Conservation (phyloP, 2,797 vertebrate genomes). For the Tamandua tetradactyla region DNA sequence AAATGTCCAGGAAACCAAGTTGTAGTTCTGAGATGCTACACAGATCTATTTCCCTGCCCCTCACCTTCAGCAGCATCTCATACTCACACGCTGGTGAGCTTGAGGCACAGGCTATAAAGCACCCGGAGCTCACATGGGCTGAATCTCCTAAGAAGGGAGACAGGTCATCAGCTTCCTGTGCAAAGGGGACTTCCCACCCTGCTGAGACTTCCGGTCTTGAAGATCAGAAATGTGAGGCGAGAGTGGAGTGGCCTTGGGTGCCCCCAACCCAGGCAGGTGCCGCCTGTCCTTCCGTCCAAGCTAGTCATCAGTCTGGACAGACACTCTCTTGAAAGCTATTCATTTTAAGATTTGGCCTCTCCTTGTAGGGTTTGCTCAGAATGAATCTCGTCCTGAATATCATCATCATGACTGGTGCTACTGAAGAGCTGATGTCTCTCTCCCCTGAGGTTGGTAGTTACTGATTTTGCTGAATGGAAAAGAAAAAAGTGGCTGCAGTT, state of each 20-base stretch:
- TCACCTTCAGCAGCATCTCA: neutral
- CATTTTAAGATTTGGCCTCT: neutral
- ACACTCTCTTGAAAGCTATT: neutral
- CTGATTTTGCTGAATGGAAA: neutral
- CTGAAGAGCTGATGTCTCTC: neutral
- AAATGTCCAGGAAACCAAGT: slow-evolving; percentile 1
- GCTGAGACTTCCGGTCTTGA: neutral
- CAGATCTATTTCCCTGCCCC: neutral
- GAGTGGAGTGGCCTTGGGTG: rapidly evolving
- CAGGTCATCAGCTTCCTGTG: neutral
- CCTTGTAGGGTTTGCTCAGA: neutral
- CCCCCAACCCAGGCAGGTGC: neutral
- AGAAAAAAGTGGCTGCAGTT: neutral
- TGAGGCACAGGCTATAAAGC: neutral
- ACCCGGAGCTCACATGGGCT: neutral
- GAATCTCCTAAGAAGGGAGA: neutral
- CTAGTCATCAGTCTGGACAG: neutral
- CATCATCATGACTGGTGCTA: neutral
- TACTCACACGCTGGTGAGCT: neutral
- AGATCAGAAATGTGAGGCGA: neutral
- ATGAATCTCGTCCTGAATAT: neutral
- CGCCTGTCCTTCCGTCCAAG: neutral
- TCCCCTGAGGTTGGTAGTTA: neutral
- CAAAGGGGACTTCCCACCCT: neutral
- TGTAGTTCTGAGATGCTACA: neutral